phyloP scores from a whole-genome alignment of 2,797 vertebrate species.

The Potorous gilbertii region DNA sequence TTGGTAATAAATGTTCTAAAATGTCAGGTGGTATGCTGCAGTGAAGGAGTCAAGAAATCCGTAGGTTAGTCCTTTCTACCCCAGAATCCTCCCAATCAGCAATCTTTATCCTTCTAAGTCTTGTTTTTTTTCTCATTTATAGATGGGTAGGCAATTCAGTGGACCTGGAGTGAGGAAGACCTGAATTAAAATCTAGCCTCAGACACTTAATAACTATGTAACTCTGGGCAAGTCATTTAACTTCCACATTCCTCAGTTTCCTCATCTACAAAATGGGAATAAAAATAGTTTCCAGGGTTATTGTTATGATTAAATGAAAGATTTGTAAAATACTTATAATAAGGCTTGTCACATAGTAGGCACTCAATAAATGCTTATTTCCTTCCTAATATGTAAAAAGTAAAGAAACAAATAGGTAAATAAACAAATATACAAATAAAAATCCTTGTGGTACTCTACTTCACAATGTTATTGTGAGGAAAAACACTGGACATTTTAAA shows the following conservation, averaged over 20 bases:
- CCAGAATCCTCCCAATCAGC: not conserved
- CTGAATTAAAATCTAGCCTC: not conserved
- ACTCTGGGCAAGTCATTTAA: not conserved
- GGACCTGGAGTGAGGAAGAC: not conserved
- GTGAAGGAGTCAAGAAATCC: not conserved
- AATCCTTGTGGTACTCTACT: not conserved
- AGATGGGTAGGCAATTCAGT: not conserved
- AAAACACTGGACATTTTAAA: not conserved
- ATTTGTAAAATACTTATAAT: not conserved
- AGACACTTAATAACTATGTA: not conserved
- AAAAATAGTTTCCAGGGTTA: not conserved
- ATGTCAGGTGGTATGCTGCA: not conserved
- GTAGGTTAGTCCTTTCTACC: not conserved
- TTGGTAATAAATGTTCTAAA: not conserved
- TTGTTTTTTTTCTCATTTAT: not conserved
- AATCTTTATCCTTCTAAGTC: not conserved
- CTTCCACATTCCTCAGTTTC: no score
- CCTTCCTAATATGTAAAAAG: not conserved
- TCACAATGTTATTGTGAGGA: not conserved
- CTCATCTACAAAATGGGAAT: not conserved
- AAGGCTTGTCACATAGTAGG: not conserved
- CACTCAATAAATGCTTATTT: not conserved
- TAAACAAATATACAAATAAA: not conserved
- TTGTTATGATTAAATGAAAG: not conserved
- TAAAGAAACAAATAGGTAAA: not conserved